Evolutionary conservation across 2,888 invertebrate species (phyloP).

Genomic region (Oithona nana): DNA sequence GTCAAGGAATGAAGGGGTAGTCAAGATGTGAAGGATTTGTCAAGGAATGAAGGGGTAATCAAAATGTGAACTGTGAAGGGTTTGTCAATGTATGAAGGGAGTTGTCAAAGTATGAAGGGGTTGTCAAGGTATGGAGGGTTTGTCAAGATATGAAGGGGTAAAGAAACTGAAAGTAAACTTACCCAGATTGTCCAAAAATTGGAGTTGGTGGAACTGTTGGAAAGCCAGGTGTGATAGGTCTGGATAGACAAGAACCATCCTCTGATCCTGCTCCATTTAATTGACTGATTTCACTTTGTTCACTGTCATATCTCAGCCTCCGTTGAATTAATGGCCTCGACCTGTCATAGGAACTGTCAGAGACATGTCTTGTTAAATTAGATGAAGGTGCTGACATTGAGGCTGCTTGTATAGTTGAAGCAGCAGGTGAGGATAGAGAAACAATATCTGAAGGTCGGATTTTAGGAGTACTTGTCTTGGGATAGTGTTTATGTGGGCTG

Average conservation of each 20-base stretch:
- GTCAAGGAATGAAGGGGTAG: no score
- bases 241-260: neutral
- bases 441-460: neutral
- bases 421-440: neutral
- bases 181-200: constrained; percentile 54
- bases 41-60: no score
- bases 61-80: no score
- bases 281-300: neutral
- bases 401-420: no score
- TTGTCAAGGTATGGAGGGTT: no score
- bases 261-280: neutral
- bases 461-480: neutral
- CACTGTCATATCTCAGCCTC: neutral
- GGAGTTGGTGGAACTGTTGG: constrained; percentile 79
- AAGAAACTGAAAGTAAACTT: no score
- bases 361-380: neutral
- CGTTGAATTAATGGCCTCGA: neutral
- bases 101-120: no score
- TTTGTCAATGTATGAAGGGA: no score
- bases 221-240: constrained; percentile 80
- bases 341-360: constrained; percentile 6
- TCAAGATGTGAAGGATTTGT: no score
- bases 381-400: neutral
- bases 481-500: neutral
- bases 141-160: no score